phyloP scores from a whole-genome alignment of 2,888 invertebrate genomes.

The Tetheella fluctuosa region DNA sequence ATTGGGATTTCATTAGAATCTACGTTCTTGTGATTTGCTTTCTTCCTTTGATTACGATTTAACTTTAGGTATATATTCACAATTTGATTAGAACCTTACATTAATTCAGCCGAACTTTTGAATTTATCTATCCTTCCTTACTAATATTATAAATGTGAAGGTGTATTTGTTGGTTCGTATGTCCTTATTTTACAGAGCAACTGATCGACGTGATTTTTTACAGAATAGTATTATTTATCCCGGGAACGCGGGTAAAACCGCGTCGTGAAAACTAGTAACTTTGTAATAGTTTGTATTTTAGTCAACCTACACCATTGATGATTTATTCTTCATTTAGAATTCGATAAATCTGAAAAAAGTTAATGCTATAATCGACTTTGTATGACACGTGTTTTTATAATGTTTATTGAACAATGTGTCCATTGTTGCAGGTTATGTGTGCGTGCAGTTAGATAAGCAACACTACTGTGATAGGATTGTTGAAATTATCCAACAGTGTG shows the following conservation, averaged over 20 bases:
- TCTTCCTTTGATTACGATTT: conserved; percentile 16
- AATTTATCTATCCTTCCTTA: too few relatives aligned
- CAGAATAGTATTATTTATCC: too few relatives aligned
- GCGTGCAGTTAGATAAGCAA: conserved; percentile 74
- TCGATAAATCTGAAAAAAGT: conserved; percentile 7
- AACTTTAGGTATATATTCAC: neutral
- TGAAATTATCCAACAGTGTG: conserved; percentile 69
- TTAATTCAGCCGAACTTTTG: neutral
- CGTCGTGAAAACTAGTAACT: too few relatives aligned
- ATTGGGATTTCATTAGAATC: conserved; percentile 6
- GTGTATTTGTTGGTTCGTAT: too few relatives aligned
- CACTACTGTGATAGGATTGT: conserved; percentile 62
- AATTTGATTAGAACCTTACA: neutral
- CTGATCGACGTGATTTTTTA: too few relatives aligned
- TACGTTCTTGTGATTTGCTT: neutral
- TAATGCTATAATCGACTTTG: too few relatives aligned
- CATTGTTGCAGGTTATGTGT: conserved; percentile 79
- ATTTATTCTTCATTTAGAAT: neutral
- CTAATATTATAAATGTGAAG: too few relatives aligned
- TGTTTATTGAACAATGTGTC: conserved; percentile 35
- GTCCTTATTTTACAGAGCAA: too few relatives aligned
- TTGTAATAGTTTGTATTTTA: neutral
- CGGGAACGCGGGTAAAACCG: too few relatives aligned
- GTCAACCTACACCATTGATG: neutral
- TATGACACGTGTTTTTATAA: conserved; percentile 23